Evolutionary conservation across 2,888 invertebrate species (phyloP).

Genomic region (Sialis fuliginosa): DNA sequence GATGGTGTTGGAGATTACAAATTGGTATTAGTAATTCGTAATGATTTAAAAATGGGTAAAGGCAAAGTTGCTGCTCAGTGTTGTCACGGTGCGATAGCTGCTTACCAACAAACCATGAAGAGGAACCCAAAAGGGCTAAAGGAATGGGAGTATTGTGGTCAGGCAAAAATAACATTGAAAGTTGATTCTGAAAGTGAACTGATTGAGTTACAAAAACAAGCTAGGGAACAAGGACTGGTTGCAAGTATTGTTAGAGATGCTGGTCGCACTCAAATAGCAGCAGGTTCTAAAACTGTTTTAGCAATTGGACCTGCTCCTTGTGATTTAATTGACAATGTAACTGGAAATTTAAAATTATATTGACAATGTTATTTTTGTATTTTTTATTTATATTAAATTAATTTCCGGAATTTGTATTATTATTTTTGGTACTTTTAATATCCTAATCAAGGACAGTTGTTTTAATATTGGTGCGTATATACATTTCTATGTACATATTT

Average conservation of each 20-base stretch:
- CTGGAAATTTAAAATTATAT: conserved; percentile 74
- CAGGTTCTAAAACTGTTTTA: conserved; percentile 76
- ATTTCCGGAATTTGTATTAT: too few species aligned
- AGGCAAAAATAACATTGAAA: conserved; percentile 77
- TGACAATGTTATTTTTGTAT: conserved; percentile 19
- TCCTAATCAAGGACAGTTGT: too few species aligned
- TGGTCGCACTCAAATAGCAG: conserved; percentile 81
- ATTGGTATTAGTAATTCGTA: conserved; percentile 71
- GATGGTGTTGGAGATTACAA: conserved; percentile 43
- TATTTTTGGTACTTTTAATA: too few species aligned
- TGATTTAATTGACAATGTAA: conserved; percentile 58
- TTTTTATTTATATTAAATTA: neutral
- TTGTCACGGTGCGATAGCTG: conserved; percentile 83
- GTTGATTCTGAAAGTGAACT: conserved; percentile 61
- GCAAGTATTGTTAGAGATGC: conserved; percentile 72
- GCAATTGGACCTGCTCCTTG: conserved; percentile 84
- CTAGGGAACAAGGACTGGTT: conserved; percentile 49
- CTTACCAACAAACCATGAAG: conserved; percentile 51
- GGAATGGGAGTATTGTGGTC: conserved; percentile 39
- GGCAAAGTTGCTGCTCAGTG: conserved; percentile 91
- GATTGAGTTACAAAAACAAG: conserved; percentile 45
- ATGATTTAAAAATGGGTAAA: conserved; percentile 87
- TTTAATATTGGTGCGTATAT: too few species aligned
- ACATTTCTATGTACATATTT: too few species aligned
- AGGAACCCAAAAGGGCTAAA: conserved; percentile 40